phyloP scores from a whole-genome alignment of 2,113 vertebrate species.

The Calidris pugnax region DNA sequence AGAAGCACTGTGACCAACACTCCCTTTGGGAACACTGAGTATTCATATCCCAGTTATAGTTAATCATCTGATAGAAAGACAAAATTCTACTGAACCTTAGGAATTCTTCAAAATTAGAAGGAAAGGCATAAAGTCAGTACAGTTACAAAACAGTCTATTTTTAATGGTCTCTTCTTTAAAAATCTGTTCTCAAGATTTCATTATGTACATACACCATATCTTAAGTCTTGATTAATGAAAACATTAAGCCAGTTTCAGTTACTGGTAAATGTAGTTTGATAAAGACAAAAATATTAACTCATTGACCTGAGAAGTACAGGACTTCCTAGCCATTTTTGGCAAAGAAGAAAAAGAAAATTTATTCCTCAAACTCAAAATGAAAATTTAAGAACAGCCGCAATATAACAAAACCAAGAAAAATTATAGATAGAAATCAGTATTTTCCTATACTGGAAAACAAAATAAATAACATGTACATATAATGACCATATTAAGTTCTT shows the following conservation, averaged over 20 bases:
- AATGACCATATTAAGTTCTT: not conserved
- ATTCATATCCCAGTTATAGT: not conserved
- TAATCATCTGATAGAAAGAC: not conserved
- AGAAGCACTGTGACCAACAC: not conserved
- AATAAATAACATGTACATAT: not conserved
- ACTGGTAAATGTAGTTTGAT: not conserved
- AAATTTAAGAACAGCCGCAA: not conserved
- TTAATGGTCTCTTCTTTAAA: not conserved
- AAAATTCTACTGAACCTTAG: not conserved
- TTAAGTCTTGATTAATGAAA: not conserved
- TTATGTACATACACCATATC: not conserved
- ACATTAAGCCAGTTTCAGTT: not conserved
- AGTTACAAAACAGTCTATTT: not conserved
- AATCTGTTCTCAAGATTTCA: not conserved
- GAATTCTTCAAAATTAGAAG: not conserved
- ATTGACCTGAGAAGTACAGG: not conserved
- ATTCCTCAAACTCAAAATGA: not conserved
- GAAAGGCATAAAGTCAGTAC: not conserved
- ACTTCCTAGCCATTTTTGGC: not conserved
- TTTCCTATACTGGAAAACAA: not conserved
- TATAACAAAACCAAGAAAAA: not conserved
- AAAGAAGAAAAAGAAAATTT: not conserved
- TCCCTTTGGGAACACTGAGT: not conserved
- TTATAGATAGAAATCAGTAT: not conserved
- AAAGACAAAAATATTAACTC: not conserved